These are phyloP conservation scores for Gadus chalcogrammus DNA, from an alignment of 2,113 vertebrate genomes.

Conservation along the genomic window DNA sequence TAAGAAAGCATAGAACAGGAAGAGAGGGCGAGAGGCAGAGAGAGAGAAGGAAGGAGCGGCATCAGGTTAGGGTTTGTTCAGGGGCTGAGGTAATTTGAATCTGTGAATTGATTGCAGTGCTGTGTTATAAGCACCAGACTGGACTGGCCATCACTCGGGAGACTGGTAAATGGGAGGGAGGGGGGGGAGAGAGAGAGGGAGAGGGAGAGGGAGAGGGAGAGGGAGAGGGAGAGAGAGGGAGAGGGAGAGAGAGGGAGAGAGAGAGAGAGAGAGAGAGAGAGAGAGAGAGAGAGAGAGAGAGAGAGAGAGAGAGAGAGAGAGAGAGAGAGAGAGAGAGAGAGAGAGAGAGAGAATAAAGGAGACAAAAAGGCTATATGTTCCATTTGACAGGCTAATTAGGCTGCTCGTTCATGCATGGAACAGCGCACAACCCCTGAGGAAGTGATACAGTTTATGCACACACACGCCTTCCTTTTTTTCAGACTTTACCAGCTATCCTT, in stretches of 20 bases:
- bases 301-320: not conserved
- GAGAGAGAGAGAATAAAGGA: not conserved
- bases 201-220: not conserved
- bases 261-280: not conserved
- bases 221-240: not conserved
- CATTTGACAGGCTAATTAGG: constrained; percentile 60
- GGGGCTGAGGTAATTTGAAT: constrained; percentile 54
- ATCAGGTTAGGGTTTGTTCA: constrained; percentile 38
- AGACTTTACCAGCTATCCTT: not conserved
- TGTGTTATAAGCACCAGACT: constrained; percentile 30
- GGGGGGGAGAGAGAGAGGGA: not conserved
- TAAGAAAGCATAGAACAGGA: not conserved
- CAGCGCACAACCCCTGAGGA: constrained; percentile 23
- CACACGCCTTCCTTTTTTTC: not conserved
- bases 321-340: not conserved
- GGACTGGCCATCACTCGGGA: constrained; percentile 30
- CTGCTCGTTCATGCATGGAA: constrained; percentile 44
- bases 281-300: not conserved
- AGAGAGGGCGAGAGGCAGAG: constrained; percentile 11
- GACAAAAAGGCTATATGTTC: constrained; percentile 30
- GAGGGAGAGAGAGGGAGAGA: not conserved
- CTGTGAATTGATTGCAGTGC: constrained; percentile 56
- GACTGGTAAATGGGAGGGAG: not conserved
- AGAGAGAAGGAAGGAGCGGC: constrained; percentile 21
- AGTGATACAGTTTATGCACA: not conserved